Conservation (phyloP, 1,140 invertebrate species). For the Achroia grisella region DNA sequence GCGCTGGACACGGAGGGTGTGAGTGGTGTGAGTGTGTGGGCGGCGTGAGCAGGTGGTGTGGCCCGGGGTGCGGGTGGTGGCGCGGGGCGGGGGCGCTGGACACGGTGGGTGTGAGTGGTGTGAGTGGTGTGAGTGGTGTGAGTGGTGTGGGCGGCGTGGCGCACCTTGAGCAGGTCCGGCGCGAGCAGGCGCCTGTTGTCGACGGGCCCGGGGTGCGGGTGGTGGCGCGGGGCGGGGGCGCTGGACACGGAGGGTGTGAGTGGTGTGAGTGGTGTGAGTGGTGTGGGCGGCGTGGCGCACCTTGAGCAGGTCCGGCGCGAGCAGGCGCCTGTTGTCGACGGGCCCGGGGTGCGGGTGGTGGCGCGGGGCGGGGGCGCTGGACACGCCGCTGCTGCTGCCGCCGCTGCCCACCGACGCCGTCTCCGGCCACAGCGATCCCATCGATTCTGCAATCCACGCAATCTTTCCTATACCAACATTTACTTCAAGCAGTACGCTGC, state of each 20-base stretch:
- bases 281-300: slow-evolving; percentile 59
- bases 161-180: slow-evolving; percentile 35
- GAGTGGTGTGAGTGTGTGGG: too few relatives aligned
- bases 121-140: too few relatives aligned
- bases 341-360: slow-evolving; percentile 77
- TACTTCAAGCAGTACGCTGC: too few relatives aligned
- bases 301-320: slow-evolving; percentile 77
- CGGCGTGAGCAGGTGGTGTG: too few relatives aligned
- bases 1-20: slow-evolving; percentile 64
- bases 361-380: slow-evolving; percentile 69
- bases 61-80: too few relatives aligned
- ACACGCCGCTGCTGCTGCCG: slow-evolving; percentile 76
- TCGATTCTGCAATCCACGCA: slow-evolving; percentile 66
- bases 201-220: slow-evolving; percentile 78
- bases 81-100: too few relatives aligned
- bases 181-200: slow-evolving; percentile 82
- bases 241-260: slow-evolving; percentile 39
- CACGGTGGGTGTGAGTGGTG: too few relatives aligned
- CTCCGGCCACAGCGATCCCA: slow-evolving; percentile 75
- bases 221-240: slow-evolving; percentile 24
- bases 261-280: too few relatives aligned
- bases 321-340: slow-evolving; percentile 84
- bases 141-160: too few relatives aligned
- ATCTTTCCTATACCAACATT: too few relatives aligned
- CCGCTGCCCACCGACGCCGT: slow-evolving; percentile 68